Percentiles rank a stretch among this genome's conserved stretches.
Conservation (phyloP, 2,113 vertebrate genomes). For the Lampris megalopsis region DNA sequence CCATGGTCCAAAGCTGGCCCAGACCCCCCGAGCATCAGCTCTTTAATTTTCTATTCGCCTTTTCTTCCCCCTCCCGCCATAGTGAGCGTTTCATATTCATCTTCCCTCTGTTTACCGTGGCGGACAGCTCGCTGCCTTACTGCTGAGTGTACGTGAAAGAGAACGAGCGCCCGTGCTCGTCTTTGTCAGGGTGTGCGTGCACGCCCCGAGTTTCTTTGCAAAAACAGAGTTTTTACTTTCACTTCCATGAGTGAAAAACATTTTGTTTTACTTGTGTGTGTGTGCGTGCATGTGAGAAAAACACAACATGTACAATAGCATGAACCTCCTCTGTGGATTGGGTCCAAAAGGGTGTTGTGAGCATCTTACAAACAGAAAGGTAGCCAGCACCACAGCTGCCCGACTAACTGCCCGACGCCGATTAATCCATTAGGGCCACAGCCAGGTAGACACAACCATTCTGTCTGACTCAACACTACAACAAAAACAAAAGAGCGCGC, state of each 20-base stretch:
- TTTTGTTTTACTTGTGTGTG: neutral
- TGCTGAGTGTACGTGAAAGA: slow-evolving; percentile 11
- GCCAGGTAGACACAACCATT: neutral
- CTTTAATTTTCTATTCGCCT: neutral
- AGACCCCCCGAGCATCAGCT: neutral
- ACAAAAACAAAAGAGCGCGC: neutral
- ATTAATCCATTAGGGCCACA: neutral
- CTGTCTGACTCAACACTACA: neutral
- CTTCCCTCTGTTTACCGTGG: slow-evolving; percentile 27
- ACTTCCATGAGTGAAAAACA: neutral
- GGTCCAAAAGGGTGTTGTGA: neutral
- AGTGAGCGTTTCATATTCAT: slow-evolving; percentile 36
- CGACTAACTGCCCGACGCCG: neutral
- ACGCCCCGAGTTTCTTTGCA: neutral
- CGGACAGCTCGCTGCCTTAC: slow-evolving; percentile 8
- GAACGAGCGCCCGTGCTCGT: slow-evolving; percentile 45
- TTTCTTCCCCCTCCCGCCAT: neutral
- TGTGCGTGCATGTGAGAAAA: neutral
- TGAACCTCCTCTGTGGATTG: neutral
- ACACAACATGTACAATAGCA: neutral
- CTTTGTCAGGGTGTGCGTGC: slow-evolving; percentile 19
- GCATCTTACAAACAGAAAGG: neutral
- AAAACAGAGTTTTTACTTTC: neutral
- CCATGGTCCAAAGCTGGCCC: too few relatives aligned
- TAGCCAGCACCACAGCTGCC: neutral